Conservation (phyloP, 2,888 invertebrate species). For the Macrosiphum euphorbiae region DNA sequence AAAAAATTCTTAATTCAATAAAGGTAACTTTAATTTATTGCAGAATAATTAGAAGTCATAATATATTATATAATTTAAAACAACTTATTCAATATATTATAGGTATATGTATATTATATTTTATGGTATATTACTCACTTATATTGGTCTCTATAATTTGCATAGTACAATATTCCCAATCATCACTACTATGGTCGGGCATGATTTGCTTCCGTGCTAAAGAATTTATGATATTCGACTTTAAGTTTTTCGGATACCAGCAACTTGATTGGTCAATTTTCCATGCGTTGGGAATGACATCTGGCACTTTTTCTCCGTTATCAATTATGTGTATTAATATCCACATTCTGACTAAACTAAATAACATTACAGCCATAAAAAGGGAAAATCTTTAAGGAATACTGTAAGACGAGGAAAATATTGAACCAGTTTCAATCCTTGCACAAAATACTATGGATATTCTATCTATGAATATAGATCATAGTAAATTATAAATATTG, state of each 20-base stretch:
- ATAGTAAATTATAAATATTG: too few species aligned
- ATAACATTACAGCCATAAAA: too few species aligned
- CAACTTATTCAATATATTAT: neutral
- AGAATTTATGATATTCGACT: neutral
- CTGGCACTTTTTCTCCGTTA: neutral
- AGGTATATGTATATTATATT: neutral
- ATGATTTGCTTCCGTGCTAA: neutral
- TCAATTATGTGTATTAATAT: neutral
- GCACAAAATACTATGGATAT: too few species aligned
- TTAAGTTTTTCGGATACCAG: constrained; percentile 6
- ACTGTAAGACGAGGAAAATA: too few species aligned
- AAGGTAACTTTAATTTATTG: constrained; percentile 17
- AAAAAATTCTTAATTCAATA: neutral
- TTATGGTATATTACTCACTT: neutral
- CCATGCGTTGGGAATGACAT: neutral
- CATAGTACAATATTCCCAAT: neutral
- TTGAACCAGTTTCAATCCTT: too few species aligned
- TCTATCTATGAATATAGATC: too few species aligned
- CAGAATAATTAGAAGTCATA: neutral
- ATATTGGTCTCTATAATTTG: constrained; percentile 18
- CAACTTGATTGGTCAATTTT: neutral
- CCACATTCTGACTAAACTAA: neutral
- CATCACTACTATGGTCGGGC: neutral
- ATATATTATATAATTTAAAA: too few species aligned
- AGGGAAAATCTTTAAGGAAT: too few species aligned